A percentile compares a stretch with the other conserved stretches of the same genome.
Evolutionary conservation across 2,888 invertebrate species (phyloP).

Genomic region (Drosophila neutralis): DNA sequence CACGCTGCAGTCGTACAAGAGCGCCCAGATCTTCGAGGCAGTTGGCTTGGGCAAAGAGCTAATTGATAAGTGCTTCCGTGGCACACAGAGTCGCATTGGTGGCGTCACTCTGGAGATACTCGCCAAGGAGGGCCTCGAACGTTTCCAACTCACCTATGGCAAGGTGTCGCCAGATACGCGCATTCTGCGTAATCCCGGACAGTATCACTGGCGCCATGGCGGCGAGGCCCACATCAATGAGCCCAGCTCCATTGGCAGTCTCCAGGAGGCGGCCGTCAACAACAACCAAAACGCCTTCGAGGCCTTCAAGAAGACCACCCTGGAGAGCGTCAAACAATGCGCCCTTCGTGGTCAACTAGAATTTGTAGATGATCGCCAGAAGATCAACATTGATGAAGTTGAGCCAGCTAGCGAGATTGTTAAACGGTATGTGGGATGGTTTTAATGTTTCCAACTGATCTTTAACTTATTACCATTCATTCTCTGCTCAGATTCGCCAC

Average conservation of each 20-base stretch:
- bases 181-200: conserved; percentile 93
- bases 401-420: conserved; percentile 98
- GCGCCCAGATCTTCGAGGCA: conserved; percentile 99
- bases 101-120: conserved; percentile 96
- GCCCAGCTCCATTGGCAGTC: conserved; percentile 90
- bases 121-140: conserved; percentile 93
- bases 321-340: conserved; percentile 93
- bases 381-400: conserved; percentile 94
- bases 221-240: conserved; percentile 99
- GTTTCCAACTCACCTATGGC: conserved; percentile 90
- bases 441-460: not conserved
- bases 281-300: conserved; percentile 94
- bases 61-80: conserved; percentile 96
- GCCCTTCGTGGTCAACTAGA: conserved; percentile 97
- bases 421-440: conserved; percentile 90
- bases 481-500: conserved; percentile 82
- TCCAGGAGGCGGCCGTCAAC: conserved; percentile 93
- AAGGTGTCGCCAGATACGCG: conserved; percentile 88
- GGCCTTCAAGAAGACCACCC: conserved; percentile 93
- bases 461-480: not conserved
- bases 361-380: conserved; percentile 90
- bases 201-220: conserved; percentile 98
- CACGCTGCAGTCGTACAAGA: conserved; percentile 98
- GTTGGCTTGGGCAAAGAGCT: conserved; percentile 97
- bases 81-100: conserved; percentile 90